These are phyloP conservation scores for Aphidius colemani DNA, from an alignment of 2,888 invertebrate genomes.

Conservation along the genomic window DNA sequence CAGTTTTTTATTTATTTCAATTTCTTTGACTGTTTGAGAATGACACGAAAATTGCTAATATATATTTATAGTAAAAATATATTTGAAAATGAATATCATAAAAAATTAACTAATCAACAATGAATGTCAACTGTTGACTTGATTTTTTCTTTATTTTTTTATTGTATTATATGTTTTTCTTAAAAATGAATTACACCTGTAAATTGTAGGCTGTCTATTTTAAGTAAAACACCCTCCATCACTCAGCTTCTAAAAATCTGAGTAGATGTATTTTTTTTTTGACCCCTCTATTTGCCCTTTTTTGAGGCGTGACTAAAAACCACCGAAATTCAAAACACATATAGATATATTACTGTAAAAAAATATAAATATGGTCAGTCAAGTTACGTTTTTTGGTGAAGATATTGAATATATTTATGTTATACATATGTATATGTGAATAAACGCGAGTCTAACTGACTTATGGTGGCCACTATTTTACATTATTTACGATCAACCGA, in stretches of 20 bases:
- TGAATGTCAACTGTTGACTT: too few relatives aligned
- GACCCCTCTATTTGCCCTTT: slow-evolving; percentile 27
- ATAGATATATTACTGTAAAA: slow-evolving; percentile 16
- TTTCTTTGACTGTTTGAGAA: too few relatives aligned
- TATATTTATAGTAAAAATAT: slow-evolving; percentile 4
- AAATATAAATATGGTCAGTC: too few relatives aligned
- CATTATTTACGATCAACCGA: slow-evolving; percentile 54
- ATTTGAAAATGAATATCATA: too few relatives aligned
- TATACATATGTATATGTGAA: slow-evolving; percentile 13
- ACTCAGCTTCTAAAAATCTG: neutral
- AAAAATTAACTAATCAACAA: too few relatives aligned
- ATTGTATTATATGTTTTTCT: slow-evolving; percentile 52
- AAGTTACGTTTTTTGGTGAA: too few relatives aligned
- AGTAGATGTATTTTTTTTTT: slow-evolving; percentile 22
- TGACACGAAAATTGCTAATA: too few relatives aligned
- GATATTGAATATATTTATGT: slow-evolving; percentile 28
- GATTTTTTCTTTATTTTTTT: slow-evolving; percentile 19
- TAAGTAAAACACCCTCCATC: slow-evolving; percentile 44
- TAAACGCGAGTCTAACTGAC: slow-evolving; percentile 51
- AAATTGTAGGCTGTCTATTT: slow-evolving; percentile 47
- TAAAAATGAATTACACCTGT: slow-evolving; percentile 51
- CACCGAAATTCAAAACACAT: slow-evolving; percentile 53
- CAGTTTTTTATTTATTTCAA: slow-evolving; percentile 8
- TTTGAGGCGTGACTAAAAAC: slow-evolving; percentile 58
- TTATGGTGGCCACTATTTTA: slow-evolving; percentile 56